Evolutionary conservation across 1,140 invertebrate species (phyloP), one percentile per base, ranked within the genome.

Genomic region (Drosophila dunni): DNA sequence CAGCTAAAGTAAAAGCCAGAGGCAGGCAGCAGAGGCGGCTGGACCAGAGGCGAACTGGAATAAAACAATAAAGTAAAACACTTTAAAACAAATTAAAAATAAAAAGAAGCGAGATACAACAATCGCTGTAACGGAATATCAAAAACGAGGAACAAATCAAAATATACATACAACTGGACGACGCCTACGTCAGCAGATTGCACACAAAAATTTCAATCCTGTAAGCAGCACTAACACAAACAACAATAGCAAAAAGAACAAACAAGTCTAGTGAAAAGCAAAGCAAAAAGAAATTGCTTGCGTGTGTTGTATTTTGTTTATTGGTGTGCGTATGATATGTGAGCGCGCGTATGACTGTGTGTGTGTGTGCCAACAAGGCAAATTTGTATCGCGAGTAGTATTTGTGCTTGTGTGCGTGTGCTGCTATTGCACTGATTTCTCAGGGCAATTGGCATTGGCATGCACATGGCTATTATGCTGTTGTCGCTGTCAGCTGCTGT

Each of bases 131-230:
- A 63, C 50, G 70, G 46, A 36, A 24, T 20, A n/a, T 8, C 15
- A 3, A 36, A 51, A 24, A 20, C 46, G 11, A 40, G 29, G 8
- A 42, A 64, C 36, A 34, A 36, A n/a, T 44, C 33, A 38, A 69
- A 62, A 29, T 46, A 45, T n/a, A 29, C 13, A 71, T 33, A 33
- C 24, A 60, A 70, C 57, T 76, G 57, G 36, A 65, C 33, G 50
- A 73, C 78, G 76, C 62, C 76, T 78, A 88, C 83, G 84, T 83
- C 84, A 83, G 68, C 73, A 83, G 70, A 50, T 57, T 60, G 65
- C 63, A 57, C 63, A 57, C 54, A 56, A 56, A 60, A 68, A 69
- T 75, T 63, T 38, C 56, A 75, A 75, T 75, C 67, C 73, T 75
- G 73, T 75, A 75, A 75, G 66, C 60, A 75, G 50, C 44, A 61